Evolutionary conservation across 2,113 vertebrate species (phyloP).

Genomic region (Stictonetta naevosa): DNA sequence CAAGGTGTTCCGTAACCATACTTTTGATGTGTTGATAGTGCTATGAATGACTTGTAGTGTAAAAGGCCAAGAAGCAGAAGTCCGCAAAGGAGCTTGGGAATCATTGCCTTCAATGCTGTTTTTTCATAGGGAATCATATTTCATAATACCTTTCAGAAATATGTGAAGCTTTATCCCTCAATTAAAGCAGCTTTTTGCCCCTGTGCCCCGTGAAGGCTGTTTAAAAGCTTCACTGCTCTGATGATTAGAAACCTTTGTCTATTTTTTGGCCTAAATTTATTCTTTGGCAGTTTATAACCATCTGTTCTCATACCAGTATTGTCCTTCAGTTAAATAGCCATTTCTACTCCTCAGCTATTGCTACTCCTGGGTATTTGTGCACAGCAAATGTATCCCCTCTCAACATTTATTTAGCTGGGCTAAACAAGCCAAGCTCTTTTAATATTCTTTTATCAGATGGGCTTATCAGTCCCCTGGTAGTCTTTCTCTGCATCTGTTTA

Average conservation of each 20-base stretch:
- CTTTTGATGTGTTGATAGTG: neutral
- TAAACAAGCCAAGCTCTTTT: neutral
- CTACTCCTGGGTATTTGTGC: constrained; percentile 5
- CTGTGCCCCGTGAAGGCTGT: constrained; percentile 27
- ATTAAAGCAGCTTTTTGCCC: constrained; percentile 43
- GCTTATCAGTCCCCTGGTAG: neutral
- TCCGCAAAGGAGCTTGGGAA: neutral
- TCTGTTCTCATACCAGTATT: constrained; percentile 62
- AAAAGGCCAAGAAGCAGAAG: neutral
- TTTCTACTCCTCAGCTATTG: constrained; percentile 39
- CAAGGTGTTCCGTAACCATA: neutral
- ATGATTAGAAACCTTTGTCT: constrained; percentile 65
- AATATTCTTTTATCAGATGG: neutral
- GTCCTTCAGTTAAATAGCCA: constrained; percentile 59
- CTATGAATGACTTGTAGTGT: neutral
- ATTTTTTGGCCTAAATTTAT: constrained; percentile 68
- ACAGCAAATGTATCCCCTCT: constrained; percentile 14
- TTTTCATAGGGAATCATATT: neutral
- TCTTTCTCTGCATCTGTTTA: neutral
- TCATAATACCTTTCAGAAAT: constrained; percentile 31
- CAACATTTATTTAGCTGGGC: constrained; percentile 22
- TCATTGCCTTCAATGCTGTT: neutral
- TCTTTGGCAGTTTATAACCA: constrained; percentile 60
- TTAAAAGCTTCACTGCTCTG: constrained; percentile 45
- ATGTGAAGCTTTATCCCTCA: constrained; percentile 3